Evolutionary conservation across 1,140 invertebrate genomes (phyloP).

Genomic region (Linepithema humile): DNA sequence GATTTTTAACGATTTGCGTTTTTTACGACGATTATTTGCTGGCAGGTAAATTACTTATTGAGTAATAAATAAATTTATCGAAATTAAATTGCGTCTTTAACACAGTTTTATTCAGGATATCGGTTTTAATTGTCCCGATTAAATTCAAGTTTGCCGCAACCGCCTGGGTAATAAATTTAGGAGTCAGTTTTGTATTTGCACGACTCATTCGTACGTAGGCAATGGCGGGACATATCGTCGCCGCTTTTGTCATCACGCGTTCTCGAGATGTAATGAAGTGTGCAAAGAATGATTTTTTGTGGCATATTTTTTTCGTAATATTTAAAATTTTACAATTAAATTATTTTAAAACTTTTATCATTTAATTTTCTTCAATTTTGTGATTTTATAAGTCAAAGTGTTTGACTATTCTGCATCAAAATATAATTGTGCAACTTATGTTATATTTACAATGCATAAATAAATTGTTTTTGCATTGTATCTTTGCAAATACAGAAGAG

Average conservation of each 20-base stretch:
- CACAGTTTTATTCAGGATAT: neutral
- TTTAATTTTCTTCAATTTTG: too few relatives aligned
- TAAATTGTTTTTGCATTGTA: neutral
- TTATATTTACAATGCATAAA: neutral
- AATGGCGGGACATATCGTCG: constrained; percentile 18
- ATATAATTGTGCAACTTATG: neutral
- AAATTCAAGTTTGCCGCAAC: constrained; percentile 1
- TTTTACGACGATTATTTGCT: neutral
- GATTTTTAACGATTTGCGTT: too few relatives aligned
- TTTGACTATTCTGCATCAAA: too few relatives aligned
- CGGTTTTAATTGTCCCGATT: neutral
- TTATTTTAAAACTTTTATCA: neutral
- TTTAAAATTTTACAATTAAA: neutral
- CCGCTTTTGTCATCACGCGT: constrained; percentile 59
- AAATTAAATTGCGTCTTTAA: neutral
- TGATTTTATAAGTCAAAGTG: too few relatives aligned
- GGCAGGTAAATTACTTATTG: neutral
- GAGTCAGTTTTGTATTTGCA: constrained; percentile 62
- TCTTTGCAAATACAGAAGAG: neutral
- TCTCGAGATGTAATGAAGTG: constrained; percentile 52
- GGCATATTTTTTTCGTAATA: neutral
- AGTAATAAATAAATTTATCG: neutral
- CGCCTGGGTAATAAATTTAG: constrained; percentile 64
- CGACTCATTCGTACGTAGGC: constrained; percentile 53
- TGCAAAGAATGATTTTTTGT: constrained; percentile 37